Percentiles rank a stretch among this genome's conserved stretches.
These are phyloP conservation scores for Acleris sparsana DNA, from an alignment of 2,888 invertebrate species.

Conservation along the genomic window DNA sequence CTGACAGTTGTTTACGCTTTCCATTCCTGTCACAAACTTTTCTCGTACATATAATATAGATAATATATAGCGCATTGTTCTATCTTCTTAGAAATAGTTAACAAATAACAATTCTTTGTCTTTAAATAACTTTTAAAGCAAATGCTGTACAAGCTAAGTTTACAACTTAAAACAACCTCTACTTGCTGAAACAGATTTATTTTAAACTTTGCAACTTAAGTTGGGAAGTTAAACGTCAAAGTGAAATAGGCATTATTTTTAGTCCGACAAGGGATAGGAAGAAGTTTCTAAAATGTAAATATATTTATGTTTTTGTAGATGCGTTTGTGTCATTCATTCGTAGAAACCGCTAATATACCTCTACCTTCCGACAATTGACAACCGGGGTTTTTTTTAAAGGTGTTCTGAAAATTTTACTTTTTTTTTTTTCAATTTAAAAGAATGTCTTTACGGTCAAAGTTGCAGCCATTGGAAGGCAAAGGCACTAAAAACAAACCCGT, in stretches of 20 bases:
- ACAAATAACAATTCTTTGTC: not conserved
- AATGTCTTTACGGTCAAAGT: too few relatives aligned
- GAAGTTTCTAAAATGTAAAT: not conserved
- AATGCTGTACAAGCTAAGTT: conserved; percentile 13
- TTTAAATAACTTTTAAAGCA: not conserved
- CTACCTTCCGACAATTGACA: too few relatives aligned
- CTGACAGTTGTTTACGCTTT: too few relatives aligned
- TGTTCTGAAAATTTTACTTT: too few relatives aligned
- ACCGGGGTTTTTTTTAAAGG: too few relatives aligned
- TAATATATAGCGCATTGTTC: not conserved
- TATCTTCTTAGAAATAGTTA: not conserved
- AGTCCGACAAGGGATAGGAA: not conserved
- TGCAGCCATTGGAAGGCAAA: too few relatives aligned
- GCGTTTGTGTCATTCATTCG: not conserved
- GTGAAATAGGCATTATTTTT: not conserved
- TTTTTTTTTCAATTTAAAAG: too few relatives aligned
- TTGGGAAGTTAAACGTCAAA: not conserved
- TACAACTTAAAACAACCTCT: conserved; percentile 59
- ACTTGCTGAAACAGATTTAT: conserved; percentile 53
- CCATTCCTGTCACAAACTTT: not conserved
- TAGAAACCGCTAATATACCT: not conserved
- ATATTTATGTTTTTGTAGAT: not conserved
- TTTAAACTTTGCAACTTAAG: conserved; percentile 21
- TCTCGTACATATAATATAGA: conserved; percentile 15
- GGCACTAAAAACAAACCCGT: too few relatives aligned